Base-by-base conservation (phyloP, 2,797 vertebrate genomes). In the Bucorvus abyssinicus region DNA sequence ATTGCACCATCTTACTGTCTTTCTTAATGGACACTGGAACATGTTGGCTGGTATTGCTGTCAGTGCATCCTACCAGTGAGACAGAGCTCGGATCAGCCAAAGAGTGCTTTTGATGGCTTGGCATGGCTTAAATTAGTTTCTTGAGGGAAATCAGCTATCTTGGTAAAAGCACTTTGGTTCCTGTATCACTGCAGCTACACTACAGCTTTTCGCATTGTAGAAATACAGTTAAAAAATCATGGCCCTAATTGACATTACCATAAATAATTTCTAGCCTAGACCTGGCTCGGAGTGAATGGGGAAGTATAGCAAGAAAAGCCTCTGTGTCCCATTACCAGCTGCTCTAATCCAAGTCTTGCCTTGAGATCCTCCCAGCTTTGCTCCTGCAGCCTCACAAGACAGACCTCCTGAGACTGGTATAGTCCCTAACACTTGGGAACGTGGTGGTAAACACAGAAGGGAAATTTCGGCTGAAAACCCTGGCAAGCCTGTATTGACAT, bases 191-290 rank as follows among this genome's bases (percentile, higher is more conserved):
- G 93, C 88, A 84, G 82, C 95, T 95, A 89, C 93, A 80, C 88
- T 96, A 89, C 78, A 77, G 88, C 93, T 89, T 96, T 95, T 93
- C 0, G 0, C 89, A 70, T 64, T 80, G 84, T 71, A 96, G 96
- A 96, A 96, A 92, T 95, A 94, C 89, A 89, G 96, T 96, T 96
- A 92, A 96, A 95, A 96, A 96, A 96, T 96, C 96, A 96, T 94
- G 90, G 90, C 92, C 93, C 92, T 97, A 96, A 97, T 95, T 94
- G 95, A 95, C 94, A 96, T 96, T 87, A 89, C 96, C 94, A 96
- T 95, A 95, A 97, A 95, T 96, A 96, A 96, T 94, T 96, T 80
- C 95, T 96, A 94, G 84, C 88, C 68, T 57, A 90, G 90, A 71
- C 78, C 92, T 95, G 95, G 88, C 93, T 96, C 93, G 36, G 87